These are phyloP conservation scores for Diplodus puntazzo DNA, from an alignment of 2,797 vertebrate genomes.

Conservation along the genomic window DNA sequence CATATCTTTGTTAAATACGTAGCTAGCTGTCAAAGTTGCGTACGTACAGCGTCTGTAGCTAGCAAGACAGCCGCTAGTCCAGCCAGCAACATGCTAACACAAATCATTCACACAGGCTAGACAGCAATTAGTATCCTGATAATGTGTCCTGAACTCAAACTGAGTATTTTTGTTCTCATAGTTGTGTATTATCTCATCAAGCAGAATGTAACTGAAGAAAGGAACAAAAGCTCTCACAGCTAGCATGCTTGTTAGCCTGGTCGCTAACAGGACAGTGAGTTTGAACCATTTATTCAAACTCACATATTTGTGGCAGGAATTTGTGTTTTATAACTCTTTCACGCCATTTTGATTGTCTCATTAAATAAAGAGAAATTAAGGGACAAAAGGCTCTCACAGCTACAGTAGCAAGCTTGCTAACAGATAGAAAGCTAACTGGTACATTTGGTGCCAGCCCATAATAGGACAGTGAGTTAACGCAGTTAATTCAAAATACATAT, in stretches of 20 bases:
- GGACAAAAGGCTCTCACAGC: no score
- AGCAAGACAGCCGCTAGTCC: not conserved
- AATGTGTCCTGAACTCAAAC: no score
- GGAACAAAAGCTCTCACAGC: not conserved
- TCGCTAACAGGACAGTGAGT: no score
- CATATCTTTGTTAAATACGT: not conserved
- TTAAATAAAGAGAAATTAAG: no score
- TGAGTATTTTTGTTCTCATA: not conserved
- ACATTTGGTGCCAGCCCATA: not conserved
- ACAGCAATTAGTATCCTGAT: no score
- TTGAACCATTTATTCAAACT: no score
- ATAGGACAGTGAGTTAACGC: not conserved
- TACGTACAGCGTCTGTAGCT: not conserved
- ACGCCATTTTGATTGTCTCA: no score
- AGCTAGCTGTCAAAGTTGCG: no score
- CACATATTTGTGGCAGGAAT: no score
- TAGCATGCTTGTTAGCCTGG: not conserved
- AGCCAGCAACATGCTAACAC: not conserved
- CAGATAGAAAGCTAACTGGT: no score
- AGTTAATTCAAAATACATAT: no score
- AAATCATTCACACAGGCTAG: not conserved
- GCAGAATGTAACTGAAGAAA: not conserved
- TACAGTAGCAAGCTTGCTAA: no score
- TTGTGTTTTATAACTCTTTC: not conserved
- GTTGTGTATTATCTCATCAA: not conserved